Evolutionary conservation across 2,888 invertebrate genomes (phyloP).

Genomic region (Neelides folsomi): DNA sequence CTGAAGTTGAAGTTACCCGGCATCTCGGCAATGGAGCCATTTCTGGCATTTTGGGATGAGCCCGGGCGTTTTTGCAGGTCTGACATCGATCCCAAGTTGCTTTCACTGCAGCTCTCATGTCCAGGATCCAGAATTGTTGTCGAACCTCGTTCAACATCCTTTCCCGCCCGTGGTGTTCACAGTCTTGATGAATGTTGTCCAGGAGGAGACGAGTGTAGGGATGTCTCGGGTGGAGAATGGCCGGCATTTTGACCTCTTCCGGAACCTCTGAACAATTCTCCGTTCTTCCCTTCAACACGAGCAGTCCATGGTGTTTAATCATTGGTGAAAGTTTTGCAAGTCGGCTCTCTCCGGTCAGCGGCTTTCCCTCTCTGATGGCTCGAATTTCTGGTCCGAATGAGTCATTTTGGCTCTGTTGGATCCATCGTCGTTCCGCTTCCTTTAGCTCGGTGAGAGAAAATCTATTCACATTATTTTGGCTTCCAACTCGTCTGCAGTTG

Average conservation of each 20-base stretch:
- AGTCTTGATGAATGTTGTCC: neutral
- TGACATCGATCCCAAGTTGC: constrained; percentile 5
- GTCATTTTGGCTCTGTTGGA: too few relatives aligned
- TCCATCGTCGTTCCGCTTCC: too few relatives aligned
- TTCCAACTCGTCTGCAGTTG: too few relatives aligned
- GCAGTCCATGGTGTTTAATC: too few relatives aligned
- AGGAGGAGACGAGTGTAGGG: constrained; percentile 4
- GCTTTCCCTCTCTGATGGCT: too few relatives aligned
- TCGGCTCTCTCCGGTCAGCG: too few relatives aligned
- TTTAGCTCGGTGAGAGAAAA: too few relatives aligned
- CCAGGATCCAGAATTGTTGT: constrained; percentile 6
- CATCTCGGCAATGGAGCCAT: constrained; percentile 6
- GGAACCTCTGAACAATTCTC: neutral
- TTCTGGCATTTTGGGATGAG: neutral
- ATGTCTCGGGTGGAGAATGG: constrained; percentile 8
- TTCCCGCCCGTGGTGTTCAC: constrained; percentile 10
- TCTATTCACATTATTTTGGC: too few relatives aligned
- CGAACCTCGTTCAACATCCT: constrained; percentile 4
- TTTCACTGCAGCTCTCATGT: constrained; percentile 5
- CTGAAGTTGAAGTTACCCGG: neutral
- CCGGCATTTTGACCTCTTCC: neutral
- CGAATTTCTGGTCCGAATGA: too few relatives aligned
- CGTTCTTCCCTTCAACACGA: neutral
- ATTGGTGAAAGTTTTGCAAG: too few relatives aligned
- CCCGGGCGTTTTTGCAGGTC: neutral